Base-by-base conservation (phyloP, 2,113 vertebrate genomes). In the Notarius quadriscutis region DNA sequence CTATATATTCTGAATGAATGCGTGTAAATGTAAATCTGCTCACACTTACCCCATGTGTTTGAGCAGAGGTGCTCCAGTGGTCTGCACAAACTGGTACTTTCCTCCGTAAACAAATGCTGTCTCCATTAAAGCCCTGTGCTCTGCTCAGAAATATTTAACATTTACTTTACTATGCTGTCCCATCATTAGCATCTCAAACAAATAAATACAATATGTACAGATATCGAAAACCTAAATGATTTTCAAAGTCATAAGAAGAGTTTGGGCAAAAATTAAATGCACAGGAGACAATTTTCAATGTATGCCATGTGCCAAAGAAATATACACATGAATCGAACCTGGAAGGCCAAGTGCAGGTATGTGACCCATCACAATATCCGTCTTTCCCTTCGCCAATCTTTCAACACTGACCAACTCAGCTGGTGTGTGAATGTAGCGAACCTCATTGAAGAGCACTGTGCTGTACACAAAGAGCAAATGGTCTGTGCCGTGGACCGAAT, bases 71-170 rank as follows among this genome's bases (percentile, higher is more conserved):
- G 93, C 94, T 91, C 98, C 97, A 0, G 97, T 98, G 18, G 97
- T 98, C 91, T 98, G 94, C 85, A 97, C 96, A 93, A 99, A 99
- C 91, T 97, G 97, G 89, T 97, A 96, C 22, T 93, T 94, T 75
- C 95, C 95, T 55, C 97, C 97, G 10, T 98, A 98, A 65, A 97
- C 97, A 85, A 98, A 99, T 1, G 96, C 97, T 0, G 96, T 95
- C 94, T 99, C 98, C 98, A 99, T 99, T 89, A 99, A 93, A 0
- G 97, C 96, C 90, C 97, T 95, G 93, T 99, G 98, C 90, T 98
- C 98, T 99, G 87, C 81, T 53, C 69, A 18, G 2, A 81, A 81
- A 41, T 0, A 20, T 20, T 60, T 22, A 20, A 58, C 7, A 4
- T 25, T 75, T 25, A 75, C 72, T 74, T 1, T 74, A 41, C 41